phyloP scores from a whole-genome alignment of 2,888 invertebrate species.

The Melanargia galathea region DNA sequence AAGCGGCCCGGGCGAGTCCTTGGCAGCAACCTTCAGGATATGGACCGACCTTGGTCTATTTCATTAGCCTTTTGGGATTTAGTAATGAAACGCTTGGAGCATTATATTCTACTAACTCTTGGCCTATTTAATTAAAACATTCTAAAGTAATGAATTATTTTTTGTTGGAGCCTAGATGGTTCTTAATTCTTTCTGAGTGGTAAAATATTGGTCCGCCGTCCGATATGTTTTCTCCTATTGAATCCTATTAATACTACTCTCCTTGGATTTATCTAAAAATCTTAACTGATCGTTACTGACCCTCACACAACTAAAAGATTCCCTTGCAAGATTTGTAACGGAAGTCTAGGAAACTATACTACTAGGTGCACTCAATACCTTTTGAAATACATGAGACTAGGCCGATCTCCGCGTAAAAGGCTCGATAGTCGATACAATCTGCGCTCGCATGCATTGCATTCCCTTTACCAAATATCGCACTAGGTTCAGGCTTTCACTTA shows the following conservation, averaged over 20 bases:
- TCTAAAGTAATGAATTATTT: neutral
- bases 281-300: neutral
- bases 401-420: conserved; percentile 44
- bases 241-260: neutral
- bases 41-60: conserved; percentile 38
- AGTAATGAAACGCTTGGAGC: conserved; percentile 6
- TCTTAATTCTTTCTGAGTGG: neutral
- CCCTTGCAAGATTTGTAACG: conserved; percentile 34
- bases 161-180: neutral
- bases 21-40: conserved; percentile 56
- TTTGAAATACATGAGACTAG: conserved; percentile 44
- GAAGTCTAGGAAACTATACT: conserved; percentile 44
- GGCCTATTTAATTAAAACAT: neutral
- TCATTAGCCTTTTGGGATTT: conserved; percentile 11
- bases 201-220: neutral
- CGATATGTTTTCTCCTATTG: neutral
- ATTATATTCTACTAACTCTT: neutral
- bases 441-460: conserved; percentile 40
- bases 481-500: conserved; percentile 41
- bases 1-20: conserved; percentile 57
- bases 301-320: neutral
- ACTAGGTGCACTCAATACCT: conserved; percentile 47
- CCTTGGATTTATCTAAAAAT: neutral
- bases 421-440: conserved; percentile 38
- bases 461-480: conserved; percentile 41